A percentile compares a stretch with the other conserved stretches of the same genome.
Conservation (phyloP, 2,113 vertebrate species). For the Tenrec ecaudatus region DNA sequence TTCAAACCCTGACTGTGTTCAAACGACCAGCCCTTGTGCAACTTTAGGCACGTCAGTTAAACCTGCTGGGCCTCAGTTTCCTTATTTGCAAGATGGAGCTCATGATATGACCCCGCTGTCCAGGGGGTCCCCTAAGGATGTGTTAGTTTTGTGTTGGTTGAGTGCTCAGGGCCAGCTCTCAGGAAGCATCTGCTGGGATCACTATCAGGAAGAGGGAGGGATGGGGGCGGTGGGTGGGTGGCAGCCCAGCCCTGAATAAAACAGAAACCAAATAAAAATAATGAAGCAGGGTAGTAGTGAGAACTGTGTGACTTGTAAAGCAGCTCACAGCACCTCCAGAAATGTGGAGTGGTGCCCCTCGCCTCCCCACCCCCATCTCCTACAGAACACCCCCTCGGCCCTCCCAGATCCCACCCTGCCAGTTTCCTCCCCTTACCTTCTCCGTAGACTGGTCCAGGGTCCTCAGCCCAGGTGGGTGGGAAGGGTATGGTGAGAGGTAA, state of each 20-base stretch:
- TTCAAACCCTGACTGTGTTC: not conserved
- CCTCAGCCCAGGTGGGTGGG: constrained; percentile 84
- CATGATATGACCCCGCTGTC: not conserved
- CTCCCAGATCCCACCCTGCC: not conserved
- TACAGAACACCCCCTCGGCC: no score
- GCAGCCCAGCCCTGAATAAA: constrained; percentile 18
- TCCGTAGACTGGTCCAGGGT: constrained; percentile 85
- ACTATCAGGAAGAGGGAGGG: not conserved
- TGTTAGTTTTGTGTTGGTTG: constrained; percentile 24
- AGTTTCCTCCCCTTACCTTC: constrained; percentile 83
- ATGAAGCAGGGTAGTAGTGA: not conserved
- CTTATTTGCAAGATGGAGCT: constrained; percentile 30
- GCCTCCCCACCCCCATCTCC: no score
- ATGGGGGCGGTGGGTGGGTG: not conserved
- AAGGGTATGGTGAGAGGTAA: constrained; percentile 82
- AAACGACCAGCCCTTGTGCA: not conserved
- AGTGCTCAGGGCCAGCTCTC: constrained; percentile 19
- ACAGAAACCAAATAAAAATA: constrained; percentile 10
- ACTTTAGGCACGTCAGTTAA: constrained; percentile 42
- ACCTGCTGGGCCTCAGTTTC: constrained; percentile 69
- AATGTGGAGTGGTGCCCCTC: not conserved
- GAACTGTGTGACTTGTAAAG: constrained; percentile 28
- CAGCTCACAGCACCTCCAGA: constrained; percentile 30
- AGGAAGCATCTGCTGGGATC: not conserved
- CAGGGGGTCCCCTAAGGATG: constrained; percentile 6